phyloP scores from a whole-genome alignment of 2,113 vertebrate genomes.

The Loxodonta africana region DNA sequence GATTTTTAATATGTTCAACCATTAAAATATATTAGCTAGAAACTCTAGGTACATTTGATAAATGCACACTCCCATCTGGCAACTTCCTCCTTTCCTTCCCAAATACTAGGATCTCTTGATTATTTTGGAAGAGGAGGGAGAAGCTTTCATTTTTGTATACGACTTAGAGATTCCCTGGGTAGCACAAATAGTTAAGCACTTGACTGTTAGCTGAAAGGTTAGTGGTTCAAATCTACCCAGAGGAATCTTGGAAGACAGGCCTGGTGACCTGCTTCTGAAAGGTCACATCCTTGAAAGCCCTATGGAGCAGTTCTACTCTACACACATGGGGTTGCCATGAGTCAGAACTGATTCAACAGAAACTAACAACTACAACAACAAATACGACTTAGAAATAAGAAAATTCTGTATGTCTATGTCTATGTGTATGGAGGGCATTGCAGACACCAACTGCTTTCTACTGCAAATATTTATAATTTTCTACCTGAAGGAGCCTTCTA shows the following conservation, averaged over 20 bases:
- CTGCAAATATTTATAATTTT: not conserved
- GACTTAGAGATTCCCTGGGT: not conserved
- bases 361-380: not conserved
- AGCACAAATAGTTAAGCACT: no score
- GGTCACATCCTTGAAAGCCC: not conserved
- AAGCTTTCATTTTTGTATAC: not conserved
- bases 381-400: not conserved
- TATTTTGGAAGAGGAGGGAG: not conserved
- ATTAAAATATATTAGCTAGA: conserved; percentile 68
- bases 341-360: not conserved
- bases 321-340: not conserved
- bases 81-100: not conserved
- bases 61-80: not conserved
- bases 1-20: conserved; percentile 55
- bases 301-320: not conserved
- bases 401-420: not conserved
- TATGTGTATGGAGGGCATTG: not conserved
- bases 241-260: not conserved
- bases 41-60: conserved; percentile 33
- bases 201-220: not conserved
- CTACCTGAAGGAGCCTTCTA: not conserved
- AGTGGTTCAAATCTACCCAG: not conserved
- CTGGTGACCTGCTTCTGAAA: not conserved
- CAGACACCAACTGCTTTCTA: not conserved
- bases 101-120: not conserved